These are phyloP conservation scores for Cephus cinctus DNA, from an alignment of 1,140 invertebrate species.

Conservation along the genomic window DNA sequence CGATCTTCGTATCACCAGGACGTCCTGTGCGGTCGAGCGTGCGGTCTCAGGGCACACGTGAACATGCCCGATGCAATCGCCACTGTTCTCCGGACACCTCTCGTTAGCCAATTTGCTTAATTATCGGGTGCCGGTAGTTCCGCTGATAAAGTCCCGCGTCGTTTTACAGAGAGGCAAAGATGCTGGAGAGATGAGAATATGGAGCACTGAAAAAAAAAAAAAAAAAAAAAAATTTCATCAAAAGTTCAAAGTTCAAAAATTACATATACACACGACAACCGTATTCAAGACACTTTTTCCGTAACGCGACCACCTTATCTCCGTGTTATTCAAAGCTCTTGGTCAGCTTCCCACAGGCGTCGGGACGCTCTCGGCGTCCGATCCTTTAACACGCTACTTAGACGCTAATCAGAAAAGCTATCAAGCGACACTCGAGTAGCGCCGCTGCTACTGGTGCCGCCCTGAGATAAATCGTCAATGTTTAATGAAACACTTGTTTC, in stretches of 20 bases:
- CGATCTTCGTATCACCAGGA: slow-evolving; percentile 44
- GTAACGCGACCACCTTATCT: not conserved
- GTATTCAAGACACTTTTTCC: not conserved
- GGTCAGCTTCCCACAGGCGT: not conserved
- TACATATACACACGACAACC: not conserved
- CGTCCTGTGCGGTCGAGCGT: slow-evolving; percentile 42
- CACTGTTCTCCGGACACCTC: slow-evolving; percentile 22
- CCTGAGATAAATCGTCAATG: too few species aligned
- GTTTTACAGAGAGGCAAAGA: slow-evolving; percentile 20
- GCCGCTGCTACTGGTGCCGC: not conserved
- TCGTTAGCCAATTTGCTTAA: slow-evolving; percentile 33
- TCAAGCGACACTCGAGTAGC: not conserved
- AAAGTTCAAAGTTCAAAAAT: not conserved
- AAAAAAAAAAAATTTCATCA: not conserved
- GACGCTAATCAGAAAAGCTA: not conserved
- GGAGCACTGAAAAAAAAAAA: not conserved
- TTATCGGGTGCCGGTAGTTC: slow-evolving; percentile 34
- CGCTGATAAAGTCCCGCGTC: slow-evolving; percentile 25
- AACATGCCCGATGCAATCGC: slow-evolving; percentile 29
- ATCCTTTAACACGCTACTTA: not conserved
- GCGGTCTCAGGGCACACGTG: slow-evolving; percentile 29
- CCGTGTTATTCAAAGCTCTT: not conserved
- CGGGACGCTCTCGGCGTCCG: slow-evolving; percentile 2
- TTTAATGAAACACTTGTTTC: not conserved
- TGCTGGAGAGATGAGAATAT: slow-evolving; percentile 3